Base-by-base conservation (phyloP, 2,113 vertebrate species). In the Catharus bicknelli region DNA sequence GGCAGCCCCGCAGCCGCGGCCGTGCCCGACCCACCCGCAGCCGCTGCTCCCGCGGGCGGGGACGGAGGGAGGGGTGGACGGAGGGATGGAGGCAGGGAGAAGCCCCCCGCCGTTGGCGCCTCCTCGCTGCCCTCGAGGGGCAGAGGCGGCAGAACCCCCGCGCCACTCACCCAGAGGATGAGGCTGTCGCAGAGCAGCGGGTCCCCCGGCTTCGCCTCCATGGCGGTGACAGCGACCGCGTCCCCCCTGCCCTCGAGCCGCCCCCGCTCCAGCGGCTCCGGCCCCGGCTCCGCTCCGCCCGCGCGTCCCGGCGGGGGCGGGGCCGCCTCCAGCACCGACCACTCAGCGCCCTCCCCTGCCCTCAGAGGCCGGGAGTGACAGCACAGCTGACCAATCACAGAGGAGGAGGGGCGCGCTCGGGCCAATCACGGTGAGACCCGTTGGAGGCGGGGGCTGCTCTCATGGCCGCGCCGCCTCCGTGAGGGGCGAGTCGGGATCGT, bases 141-240 rank as follows among this genome's bases (percentile, higher is more conserved):
- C 34, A 22, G 42, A 50, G 50, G 42, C 34, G 50, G 58, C 58
- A 47, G 58, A 62, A 30, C 25, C 16, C 75, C 75, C 14, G 66
- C 67, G 50, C 25, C 72, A 72, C 97, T 98, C 95, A 98, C 98
- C 98, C 98, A 98, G 70, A 98, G 97, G 85, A 97, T 96, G 95
- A 98, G 98, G 96, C 98, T 98, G 96, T 98, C 97, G 45, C 97
- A 97, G 32, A 98, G 96, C 79, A 51, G 87, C 51, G 93, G 95
- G 20, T 96, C 94, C 21, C 61, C 76, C 48, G 95, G 73, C 9
- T 97, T 97, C 94, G 48, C 81, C 89, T 94, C 95, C 95, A 98
- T 98, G 90, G 70, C 78, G 55, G 16, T 38, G 12, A 88, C 25
- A n/a, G 10, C 25, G 3, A 11, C 63, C 38, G 26, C 48, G 38